Conservation (phyloP, 2,888 invertebrate genomes). For the Cryptocephalus primarius region DNA sequence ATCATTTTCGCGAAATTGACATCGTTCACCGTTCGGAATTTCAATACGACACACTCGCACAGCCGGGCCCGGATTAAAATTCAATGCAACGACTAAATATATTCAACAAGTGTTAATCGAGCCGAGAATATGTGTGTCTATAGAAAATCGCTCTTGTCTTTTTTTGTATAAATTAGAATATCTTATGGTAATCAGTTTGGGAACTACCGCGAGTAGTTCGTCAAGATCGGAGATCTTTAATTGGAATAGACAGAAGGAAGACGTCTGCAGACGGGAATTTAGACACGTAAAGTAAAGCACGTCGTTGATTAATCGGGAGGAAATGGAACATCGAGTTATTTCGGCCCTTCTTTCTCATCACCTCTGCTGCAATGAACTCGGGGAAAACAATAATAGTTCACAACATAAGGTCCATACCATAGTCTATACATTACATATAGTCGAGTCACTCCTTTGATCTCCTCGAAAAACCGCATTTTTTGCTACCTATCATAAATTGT, state of each 20-base stretch:
- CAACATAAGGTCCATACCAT: too few relatives aligned
- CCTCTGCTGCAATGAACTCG: too few relatives aligned
- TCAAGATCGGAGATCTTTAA: too few relatives aligned
- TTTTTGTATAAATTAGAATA: conserved; percentile 7
- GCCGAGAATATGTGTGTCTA: conserved; percentile 6
- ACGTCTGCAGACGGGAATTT: background rate
- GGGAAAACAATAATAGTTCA: too few relatives aligned
- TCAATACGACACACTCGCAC: conserved; percentile 2
- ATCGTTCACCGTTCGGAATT: conserved; percentile 4
- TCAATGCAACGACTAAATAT: conserved; percentile 6
- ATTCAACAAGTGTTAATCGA: conserved; percentile 9
- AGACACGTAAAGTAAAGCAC: background rate
- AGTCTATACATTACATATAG: too few relatives aligned
- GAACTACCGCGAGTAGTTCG: background rate
- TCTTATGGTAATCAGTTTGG: conserved; percentile 3
- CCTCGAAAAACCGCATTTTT: too few relatives aligned
- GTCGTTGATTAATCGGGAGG: background rate
- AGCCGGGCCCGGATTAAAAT: conserved; percentile 5
- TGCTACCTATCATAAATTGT: too few relatives aligned
- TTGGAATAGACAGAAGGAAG: too few relatives aligned
- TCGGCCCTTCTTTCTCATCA: too few relatives aligned
- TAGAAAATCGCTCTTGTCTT: conserved; percentile 6
- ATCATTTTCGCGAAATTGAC: conserved; percentile 8
- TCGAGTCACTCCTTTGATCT: too few relatives aligned
- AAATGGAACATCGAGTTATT: too few relatives aligned